Evolutionary conservation across 2,888 invertebrate species (phyloP).

Genomic region (Temnothorax ravouxi): DNA sequence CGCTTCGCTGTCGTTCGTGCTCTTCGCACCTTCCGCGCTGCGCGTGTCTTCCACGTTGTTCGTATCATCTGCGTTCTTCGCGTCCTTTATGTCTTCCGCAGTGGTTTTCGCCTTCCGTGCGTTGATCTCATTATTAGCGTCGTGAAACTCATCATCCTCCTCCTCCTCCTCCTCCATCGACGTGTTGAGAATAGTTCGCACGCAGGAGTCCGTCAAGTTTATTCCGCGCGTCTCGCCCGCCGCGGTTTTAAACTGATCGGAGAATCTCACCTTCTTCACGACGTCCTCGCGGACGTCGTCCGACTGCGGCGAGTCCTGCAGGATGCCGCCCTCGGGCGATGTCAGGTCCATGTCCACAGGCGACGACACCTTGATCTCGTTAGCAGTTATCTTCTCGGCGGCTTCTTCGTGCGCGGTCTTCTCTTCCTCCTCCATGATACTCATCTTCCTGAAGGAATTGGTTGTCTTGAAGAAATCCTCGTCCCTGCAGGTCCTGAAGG

Average conservation of each 20-base stretch:
- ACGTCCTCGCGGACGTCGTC: slow-evolving; percentile 53
- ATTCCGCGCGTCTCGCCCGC: not conserved
- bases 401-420: slow-evolving; percentile 21
- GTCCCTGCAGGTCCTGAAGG: slow-evolving; percentile 41
- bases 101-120: not conserved
- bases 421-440: slow-evolving; percentile 60
- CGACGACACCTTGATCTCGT: not conserved
- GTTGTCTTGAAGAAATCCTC: slow-evolving; percentile 46
- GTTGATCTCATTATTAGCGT: not conserved
- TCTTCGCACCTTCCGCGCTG: slow-evolving; percentile 68
- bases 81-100: not conserved
- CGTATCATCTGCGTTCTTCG: not conserved
- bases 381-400: not conserved
- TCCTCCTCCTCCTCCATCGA: not conserved
- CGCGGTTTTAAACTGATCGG: slow-evolving; percentile 71
- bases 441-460: slow-evolving; percentile 65
- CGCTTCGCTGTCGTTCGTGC: not conserved
- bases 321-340: slow-evolving; percentile 1
- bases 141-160: slow-evolving; percentile 6
- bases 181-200: not conserved
- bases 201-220: not conserved
- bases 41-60: slow-evolving; percentile 70
- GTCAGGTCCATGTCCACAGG: slow-evolving; percentile 69
- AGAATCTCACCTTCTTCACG: slow-evolving; percentile 78
- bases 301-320: slow-evolving; percentile 19